Evolutionary conservation across 1,140 invertebrate genomes (phyloP).

Genomic region (Helicoverpa armigera): DNA sequence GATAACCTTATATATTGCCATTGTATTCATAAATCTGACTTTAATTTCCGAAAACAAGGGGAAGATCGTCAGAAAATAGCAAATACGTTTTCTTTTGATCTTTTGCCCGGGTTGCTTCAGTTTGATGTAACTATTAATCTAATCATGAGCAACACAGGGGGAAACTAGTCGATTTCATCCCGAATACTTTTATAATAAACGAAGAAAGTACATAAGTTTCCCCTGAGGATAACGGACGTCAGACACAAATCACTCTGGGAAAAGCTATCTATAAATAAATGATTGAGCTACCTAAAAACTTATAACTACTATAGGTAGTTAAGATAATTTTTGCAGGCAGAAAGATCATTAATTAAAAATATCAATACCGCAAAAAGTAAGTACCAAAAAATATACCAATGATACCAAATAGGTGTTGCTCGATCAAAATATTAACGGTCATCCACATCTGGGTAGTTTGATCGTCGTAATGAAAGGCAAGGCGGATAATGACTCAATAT

Average conservation of each 20-base stretch:
- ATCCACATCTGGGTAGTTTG: too few species aligned
- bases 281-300: not conserved
- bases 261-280: constrained; percentile 1
- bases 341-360: too few species aligned
- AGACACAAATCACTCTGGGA: not conserved
- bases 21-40: not conserved
- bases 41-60: not conserved
- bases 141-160: not conserved
- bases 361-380: too few species aligned
- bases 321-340: too few species aligned
- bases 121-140: not conserved
- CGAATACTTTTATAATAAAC: constrained; percentile 21
- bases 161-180: not conserved
- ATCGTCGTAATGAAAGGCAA: too few species aligned
- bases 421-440: too few species aligned
- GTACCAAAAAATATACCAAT: too few species aligned
- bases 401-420: too few species aligned
- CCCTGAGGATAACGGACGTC: constrained; percentile 10
- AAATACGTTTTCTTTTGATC: not conserved
- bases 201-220: not conserved
- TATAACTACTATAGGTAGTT: too few species aligned
- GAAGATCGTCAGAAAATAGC: not conserved
- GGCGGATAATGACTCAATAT: too few species aligned
- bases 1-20: not conserved
- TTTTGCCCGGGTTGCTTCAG: constrained; percentile 6